Evolutionary conservation across 1,140 invertebrate genomes (phyloP).

Genomic region (Centruroides vittatus): DNA sequence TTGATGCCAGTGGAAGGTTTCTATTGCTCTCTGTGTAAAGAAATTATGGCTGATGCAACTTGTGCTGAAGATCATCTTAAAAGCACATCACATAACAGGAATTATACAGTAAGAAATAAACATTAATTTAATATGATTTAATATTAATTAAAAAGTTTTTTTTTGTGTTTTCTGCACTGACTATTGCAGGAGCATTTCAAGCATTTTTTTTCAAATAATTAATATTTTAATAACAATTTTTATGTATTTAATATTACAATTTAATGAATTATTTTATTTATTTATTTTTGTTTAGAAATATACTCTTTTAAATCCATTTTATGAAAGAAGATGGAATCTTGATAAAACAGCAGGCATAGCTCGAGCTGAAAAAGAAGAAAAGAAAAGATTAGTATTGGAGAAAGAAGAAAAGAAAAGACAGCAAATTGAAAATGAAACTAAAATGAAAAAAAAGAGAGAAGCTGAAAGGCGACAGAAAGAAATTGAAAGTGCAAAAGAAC

Average conservation of each 20-base stretch:
- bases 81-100: background rate
- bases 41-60: background rate
- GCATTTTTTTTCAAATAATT: too few species aligned
- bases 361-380: background rate
- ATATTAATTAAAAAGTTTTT: background rate
- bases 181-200: too few species aligned
- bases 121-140: background rate
- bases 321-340: background rate
- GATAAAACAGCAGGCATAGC: background rate
- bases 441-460: background rate
- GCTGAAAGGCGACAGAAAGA: background rate
- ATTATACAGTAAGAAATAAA: background rate
- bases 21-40: background rate
- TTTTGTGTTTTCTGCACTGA: too few species aligned
- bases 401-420: background rate
- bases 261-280: too few species aligned
- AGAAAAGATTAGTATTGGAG: background rate
- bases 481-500: too few species aligned
- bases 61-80: background rate
- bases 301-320: background rate
- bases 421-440: background rate
- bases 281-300: background rate
- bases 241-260: too few species aligned
- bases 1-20: background rate
- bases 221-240: too few species aligned